phyloP scores from a whole-genome alignment of 30 jellyfish, hydroid and myxozoan genomes.

The Calvadosia cruxmelitensis region DNA sequence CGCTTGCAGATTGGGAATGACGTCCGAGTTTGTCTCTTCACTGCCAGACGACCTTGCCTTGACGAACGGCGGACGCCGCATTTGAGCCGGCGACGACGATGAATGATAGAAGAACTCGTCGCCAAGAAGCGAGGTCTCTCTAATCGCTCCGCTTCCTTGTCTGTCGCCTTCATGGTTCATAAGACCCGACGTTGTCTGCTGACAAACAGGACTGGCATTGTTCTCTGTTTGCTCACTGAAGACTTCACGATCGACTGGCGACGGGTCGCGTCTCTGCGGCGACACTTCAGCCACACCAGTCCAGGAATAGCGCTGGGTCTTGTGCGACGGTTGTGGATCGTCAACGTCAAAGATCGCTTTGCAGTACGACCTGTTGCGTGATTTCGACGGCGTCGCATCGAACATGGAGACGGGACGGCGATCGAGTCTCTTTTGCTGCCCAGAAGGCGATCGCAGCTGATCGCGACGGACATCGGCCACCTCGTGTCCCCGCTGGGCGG shows the following conservation, averaged over 20 bases:
- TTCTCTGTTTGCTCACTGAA: no score
- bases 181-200: no score
- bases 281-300: no score
- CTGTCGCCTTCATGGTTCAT: no score
- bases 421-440: background rate
- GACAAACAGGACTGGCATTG: no score
- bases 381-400: slow-evolving; percentile 1
- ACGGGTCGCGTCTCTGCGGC: no score
- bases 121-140: background rate
- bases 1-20: background rate
- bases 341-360: slow-evolving; percentile 20
- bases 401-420: background rate
- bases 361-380: slow-evolving; percentile 33
- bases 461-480: slow-evolving; percentile 2
- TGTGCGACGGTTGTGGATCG: no score
- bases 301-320: no score
- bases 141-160: background rate
- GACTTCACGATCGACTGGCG: background rate
- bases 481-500: slow-evolving; percentile 20
- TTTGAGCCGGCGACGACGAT: background rate
- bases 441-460: slow-evolving; percentile 1
- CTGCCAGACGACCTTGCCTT: background rate
- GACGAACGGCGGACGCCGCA: background rate
- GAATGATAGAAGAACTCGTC: background rate
- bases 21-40: background rate